A percentile compares a stretch with the other conserved stretches of the same genome.
These are phyloP conservation scores for Hyles euphorbiae DNA, from an alignment of 1,140 invertebrate genomes.

Conservation along the genomic window DNA sequence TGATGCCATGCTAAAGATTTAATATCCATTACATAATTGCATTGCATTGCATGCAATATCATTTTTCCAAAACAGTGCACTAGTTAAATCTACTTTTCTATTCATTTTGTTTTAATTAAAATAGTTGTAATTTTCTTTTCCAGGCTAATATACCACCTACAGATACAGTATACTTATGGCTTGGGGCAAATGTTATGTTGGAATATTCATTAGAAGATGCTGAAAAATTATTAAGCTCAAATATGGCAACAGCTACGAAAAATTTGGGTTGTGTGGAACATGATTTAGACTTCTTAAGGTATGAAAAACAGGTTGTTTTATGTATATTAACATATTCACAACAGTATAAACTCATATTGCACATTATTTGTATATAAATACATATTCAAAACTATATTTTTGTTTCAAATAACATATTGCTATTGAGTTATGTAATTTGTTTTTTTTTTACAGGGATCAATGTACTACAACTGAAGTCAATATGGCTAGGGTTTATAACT, in stretches of 20 bases:
- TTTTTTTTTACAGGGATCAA: slow-evolving; percentile 86
- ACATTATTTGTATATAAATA: too few relatives aligned
- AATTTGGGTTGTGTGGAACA: slow-evolving; percentile 91
- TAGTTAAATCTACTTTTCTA: too few relatives aligned
- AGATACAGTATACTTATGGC: slow-evolving; percentile 96
- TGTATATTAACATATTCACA: not conserved
- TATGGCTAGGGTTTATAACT: slow-evolving; percentile 97
- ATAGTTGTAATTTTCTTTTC: slow-evolving; percentile 13
- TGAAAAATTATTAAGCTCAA: slow-evolving; percentile 89
- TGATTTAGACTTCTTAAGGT: slow-evolving; percentile 92
- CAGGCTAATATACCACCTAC: slow-evolving; percentile 90
- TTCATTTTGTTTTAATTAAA: too few relatives aligned
- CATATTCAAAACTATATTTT: too few relatives aligned
- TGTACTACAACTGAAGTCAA: slow-evolving; percentile 99
- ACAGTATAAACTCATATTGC: too few relatives aligned
- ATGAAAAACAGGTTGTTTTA: slow-evolving; percentile 2
- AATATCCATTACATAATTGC: too few relatives aligned
- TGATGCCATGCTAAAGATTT: too few relatives aligned
- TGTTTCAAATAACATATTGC: not conserved
- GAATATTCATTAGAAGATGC: slow-evolving; percentile 97
- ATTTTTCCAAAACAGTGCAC: too few relatives aligned
- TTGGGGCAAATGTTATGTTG: slow-evolving; percentile 99
- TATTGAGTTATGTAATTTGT: not conserved
- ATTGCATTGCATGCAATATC: too few relatives aligned
- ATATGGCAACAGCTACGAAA: slow-evolving; percentile 90